Evolutionary conservation across 2,888 invertebrate species (phyloP).

Genomic region (Molanna angustata): DNA sequence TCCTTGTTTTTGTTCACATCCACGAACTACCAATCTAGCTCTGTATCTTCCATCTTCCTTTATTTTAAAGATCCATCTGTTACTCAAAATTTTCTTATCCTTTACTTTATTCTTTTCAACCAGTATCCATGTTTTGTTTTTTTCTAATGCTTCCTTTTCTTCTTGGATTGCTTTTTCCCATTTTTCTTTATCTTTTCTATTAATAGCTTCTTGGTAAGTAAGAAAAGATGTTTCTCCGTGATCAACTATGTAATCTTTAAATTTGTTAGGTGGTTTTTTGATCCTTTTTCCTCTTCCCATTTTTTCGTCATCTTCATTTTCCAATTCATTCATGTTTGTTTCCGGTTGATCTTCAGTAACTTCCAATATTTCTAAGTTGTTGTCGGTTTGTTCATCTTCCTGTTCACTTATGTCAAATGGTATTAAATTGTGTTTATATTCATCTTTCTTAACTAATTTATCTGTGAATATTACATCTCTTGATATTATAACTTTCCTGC

Average conservation of each 20-base stretch:
- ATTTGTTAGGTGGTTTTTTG: neutral
- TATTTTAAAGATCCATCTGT: neutral
- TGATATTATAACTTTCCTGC: neutral
- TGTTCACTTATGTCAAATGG: neutral
- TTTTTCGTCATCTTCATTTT: neutral
- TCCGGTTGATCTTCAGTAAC: neutral
- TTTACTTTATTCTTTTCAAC: neutral
- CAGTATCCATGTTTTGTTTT: conserved; percentile 1
- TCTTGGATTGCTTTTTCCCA: neutral
- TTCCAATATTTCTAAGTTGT: neutral
- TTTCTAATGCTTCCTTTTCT: neutral
- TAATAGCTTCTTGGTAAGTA: conserved; percentile 1
- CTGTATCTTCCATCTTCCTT: conserved; percentile 3
- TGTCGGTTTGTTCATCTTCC: neutral
- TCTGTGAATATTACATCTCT: conserved; percentile 1
- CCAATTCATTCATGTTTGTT: neutral
- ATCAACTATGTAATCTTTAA: neutral
- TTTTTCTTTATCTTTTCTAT: neutral
- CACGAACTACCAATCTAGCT: neutral
- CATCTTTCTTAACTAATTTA: no score
- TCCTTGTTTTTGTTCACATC: neutral
- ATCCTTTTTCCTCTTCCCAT: neutral
- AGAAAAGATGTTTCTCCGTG: no score
- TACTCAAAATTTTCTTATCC: neutral
- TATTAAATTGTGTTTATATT: conserved; percentile 1